phyloP scores from a whole-genome alignment of 2,888 invertebrate species.

The Napeogenes sylphis region DNA sequence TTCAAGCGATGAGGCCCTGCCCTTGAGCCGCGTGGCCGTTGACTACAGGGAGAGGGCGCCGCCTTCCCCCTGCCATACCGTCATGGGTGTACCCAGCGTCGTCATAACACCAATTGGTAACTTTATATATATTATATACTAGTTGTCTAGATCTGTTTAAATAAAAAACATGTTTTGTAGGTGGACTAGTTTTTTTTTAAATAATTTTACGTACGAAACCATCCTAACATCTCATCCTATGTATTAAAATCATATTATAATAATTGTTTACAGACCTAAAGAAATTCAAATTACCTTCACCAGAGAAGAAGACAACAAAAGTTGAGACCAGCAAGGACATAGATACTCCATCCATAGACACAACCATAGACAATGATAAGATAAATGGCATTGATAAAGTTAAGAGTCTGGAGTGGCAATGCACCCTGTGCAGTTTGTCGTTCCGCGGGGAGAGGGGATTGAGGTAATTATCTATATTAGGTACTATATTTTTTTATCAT shows the following conservation, averaged over 20 bases:
- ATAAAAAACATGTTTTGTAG: too few relatives aligned
- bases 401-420: conserved; percentile 43
- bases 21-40: conserved; percentile 53
- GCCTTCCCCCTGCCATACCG: conserved; percentile 39
- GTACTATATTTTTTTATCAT: neutral
- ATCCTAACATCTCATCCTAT: too few relatives aligned
- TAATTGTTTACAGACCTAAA: conserved; percentile 50
- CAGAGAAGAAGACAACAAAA: conserved; percentile 41
- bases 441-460: conserved; percentile 62
- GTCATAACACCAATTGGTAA: conserved; percentile 57
- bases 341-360: conserved; percentile 10
- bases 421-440: conserved; percentile 51
- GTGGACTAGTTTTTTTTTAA: too few relatives aligned
- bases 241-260: too few relatives aligned
- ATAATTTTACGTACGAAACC: too few relatives aligned
- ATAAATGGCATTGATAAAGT: conserved; percentile 30
- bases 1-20: conserved; percentile 64
- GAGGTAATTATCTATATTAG: conserved; percentile 41
- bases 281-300: conserved; percentile 42
- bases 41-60: conserved; percentile 37
- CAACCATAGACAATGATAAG: conserved; percentile 17
- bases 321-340: conserved; percentile 23
- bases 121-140: conserved; percentile 5
- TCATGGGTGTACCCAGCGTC: conserved; percentile 58
- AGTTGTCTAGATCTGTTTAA: too few relatives aligned